phyloP scores from a whole-genome alignment of 2,888 invertebrate species.

The Scaeva pyrastri region DNA sequence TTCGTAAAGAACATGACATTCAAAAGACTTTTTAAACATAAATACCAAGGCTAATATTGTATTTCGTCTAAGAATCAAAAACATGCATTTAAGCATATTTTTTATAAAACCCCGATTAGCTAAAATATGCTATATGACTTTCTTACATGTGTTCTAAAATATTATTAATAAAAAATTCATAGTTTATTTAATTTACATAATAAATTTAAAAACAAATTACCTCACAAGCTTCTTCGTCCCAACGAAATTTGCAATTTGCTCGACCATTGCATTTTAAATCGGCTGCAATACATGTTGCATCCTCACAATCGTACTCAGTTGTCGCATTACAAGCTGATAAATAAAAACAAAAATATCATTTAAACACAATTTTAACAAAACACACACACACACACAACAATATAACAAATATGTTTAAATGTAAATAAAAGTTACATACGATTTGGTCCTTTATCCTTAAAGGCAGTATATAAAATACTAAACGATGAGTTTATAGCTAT shows the following conservation, averaged over 20 bases:
- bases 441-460: constrained; percentile 86
- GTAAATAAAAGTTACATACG: background rate
- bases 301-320: constrained; percentile 93
- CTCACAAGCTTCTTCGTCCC: constrained; percentile 88
- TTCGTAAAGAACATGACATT: no score
- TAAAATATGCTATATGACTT: no score
- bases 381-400: no score
- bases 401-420: background rate
- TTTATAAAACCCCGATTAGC: no score
- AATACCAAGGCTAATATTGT: no score
- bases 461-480: constrained; percentile 90
- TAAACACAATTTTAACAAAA: no score
- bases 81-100: no score
- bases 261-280: constrained; percentile 89
- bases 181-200: background rate
- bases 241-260: constrained; percentile 92
- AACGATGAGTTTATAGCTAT: constrained; percentile 88
- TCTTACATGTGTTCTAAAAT: no score
- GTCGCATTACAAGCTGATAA: constrained; percentile 84
- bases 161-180: no score
- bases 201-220: constrained; percentile 80
- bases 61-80: no score
- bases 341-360: no score
- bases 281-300: constrained; percentile 92
- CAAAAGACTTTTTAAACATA: no score